Evolutionary conservation across 2,797 vertebrate genomes (phyloP).

Genomic region (Chrysocyon brachyurus): DNA sequence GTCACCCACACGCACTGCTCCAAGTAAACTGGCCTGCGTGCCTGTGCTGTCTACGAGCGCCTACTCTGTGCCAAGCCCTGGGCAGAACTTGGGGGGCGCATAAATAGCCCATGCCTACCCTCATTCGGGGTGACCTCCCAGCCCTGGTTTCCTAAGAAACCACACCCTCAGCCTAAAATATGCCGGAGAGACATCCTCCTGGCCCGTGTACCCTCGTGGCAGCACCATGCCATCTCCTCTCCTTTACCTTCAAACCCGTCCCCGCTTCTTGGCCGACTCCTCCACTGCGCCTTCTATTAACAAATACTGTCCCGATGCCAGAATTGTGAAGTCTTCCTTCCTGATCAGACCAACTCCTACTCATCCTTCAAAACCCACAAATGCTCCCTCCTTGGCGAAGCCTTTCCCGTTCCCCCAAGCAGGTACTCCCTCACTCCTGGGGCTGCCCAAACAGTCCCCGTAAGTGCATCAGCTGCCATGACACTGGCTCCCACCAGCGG

Average conservation of each 20-base stretch:
- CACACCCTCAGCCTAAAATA: background rate
- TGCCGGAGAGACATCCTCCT: background rate
- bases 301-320: background rate
- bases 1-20: no score
- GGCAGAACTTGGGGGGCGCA: background rate
- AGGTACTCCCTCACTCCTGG: background rate
- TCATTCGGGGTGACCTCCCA: background rate
- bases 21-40: fast-evolving
- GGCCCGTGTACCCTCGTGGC: fast-evolving
- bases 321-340: background rate
- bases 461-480: background rate
- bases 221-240: fast-evolving
- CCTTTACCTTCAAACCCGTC: background rate
- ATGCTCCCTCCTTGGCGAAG: background rate
- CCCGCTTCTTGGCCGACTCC: fast-evolving
- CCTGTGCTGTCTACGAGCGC: background rate
- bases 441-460: background rate
- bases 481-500: no score
- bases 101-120: fast-evolving
- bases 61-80: background rate
- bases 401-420: background rate
- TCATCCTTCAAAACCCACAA: background rate
- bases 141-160: no score
- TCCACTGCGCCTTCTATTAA: background rate
- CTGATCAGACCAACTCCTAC: background rate